Evolutionary conservation across 2,888 invertebrate species (phyloP).

Genomic region (Vesta saturnalis): DNA sequence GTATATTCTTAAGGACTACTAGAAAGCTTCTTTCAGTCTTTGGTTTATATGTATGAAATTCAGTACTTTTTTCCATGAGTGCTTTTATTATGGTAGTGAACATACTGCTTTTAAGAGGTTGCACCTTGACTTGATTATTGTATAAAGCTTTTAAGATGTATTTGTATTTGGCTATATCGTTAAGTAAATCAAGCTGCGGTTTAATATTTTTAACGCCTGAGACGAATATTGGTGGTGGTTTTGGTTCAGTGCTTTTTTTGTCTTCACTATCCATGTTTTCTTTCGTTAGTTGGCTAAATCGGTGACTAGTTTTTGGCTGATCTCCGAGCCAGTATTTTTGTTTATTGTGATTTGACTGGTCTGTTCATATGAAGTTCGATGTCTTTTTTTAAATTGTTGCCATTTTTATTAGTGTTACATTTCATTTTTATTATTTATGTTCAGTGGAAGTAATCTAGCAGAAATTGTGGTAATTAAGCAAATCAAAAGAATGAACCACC

Average conservation of each 20-base stretch:
- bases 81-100: conserved; percentile 13
- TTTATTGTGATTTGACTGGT: too few relatives aligned
- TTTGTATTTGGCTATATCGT: conserved; percentile 9
- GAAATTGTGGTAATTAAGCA: too few relatives aligned
- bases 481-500: too few relatives aligned
- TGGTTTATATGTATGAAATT: conserved; percentile 8
- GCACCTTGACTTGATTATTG: conserved; percentile 16
- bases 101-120: conserved; percentile 13
- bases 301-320: conserved; percentile 17
- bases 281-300: conserved; percentile 11
- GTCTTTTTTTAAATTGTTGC: too few relatives aligned
- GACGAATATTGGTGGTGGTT: too few relatives aligned
- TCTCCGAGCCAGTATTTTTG: too few relatives aligned
- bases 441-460: too few relatives aligned
- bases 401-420: too few relatives aligned
- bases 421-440: too few relatives aligned
- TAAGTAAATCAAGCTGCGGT: conserved; percentile 10
- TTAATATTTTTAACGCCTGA: conserved; percentile 18
- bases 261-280: conserved; percentile 14
- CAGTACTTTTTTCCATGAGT: conserved; percentile 5
- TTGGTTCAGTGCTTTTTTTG: conserved; percentile 20
- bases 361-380: too few relatives aligned
- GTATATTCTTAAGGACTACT: conserved; percentile 6
- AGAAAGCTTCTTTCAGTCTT: conserved; percentile 6
- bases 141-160: conserved; percentile 13